Evolutionary conservation across 1,140 invertebrate species (phyloP), one percentile per base, ranked within the genome.

Genomic region (Micrasema longulum): DNA sequence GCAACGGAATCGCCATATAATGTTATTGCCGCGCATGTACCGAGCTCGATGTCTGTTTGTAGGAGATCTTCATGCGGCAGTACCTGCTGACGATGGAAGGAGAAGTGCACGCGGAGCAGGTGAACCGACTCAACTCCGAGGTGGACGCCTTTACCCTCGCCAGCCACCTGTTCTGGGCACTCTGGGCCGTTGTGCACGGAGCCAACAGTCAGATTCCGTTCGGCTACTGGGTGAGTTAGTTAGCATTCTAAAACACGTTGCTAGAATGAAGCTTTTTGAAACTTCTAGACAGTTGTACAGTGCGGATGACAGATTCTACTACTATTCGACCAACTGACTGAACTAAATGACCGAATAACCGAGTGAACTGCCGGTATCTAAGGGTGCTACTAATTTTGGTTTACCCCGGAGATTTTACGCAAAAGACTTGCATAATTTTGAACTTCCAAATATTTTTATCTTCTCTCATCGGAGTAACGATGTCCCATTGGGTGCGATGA

Each of bases 121-220:
- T 90, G 4, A 86, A 88, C 62, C 83, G 86, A 12, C 76, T 97
- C 10, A 82, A 95, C 71, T 79, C 82, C 31, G 97, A 99, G 85
- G 89, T 96, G 12, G 89, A 91, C 62, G 83, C 92, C 6, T 97
- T 95, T 77, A 91, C 91, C 0, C 82, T 97, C 38, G 93, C 92
- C 14, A 94, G 94, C n/a, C 95, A 98, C 80, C 90, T 98, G 18
- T 92, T 98, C 76, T 99, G 97, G 97, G 89, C 88, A 2, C 84
- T 98, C 0, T 99, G 97, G 97, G 89, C 91, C 18, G 88, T 97
- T 22, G 91, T 97, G 3, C 97, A 97, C 82, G 92, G 92, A 0
- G 89, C 91, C 71, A 90, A 92, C 11, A 96, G 94, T 0, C 89
- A 94, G 77, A 98, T 99, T 79, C 90, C 94, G 36, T 98, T 99